A percentile compares a stretch with the other conserved stretches of the same genome.
phyloP scores from a whole-genome alignment of 2,113 vertebrate genomes.

The Acinonyx jubatus region DNA sequence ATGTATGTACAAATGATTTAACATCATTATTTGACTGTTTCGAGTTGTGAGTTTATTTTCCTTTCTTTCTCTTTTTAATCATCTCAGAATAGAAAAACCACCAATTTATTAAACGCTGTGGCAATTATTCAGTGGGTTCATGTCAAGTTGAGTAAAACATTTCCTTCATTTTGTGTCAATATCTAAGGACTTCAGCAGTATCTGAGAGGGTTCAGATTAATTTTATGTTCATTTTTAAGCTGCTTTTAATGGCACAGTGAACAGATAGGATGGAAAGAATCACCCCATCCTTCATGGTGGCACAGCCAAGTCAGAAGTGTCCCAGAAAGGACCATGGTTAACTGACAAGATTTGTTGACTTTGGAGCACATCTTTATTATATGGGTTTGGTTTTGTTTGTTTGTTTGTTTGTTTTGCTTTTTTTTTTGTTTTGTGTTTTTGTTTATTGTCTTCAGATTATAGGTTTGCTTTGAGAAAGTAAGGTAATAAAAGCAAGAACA shows the following conservation, averaged over 20 bases:
- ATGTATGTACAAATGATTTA: neutral
- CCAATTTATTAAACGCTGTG: neutral
- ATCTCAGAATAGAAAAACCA: neutral
- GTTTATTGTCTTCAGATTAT: neutral
- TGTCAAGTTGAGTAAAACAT: neutral
- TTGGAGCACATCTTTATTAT: neutral
- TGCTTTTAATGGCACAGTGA: neutral
- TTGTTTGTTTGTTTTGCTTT: too few relatives aligned
- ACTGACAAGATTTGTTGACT: neutral
- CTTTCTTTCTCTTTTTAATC: neutral
- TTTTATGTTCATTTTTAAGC: neutral
- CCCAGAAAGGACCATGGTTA: neutral
- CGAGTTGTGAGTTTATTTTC: neutral
- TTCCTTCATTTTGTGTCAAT: neutral
- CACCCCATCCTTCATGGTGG: neutral
- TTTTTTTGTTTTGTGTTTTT: too few relatives aligned
- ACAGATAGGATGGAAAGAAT: neutral
- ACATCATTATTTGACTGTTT: neutral
- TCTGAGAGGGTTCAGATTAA: neutral
- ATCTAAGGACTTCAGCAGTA: neutral
- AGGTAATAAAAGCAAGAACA: neutral
- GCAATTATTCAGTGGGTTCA: neutral
- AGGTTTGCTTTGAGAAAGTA: neutral
- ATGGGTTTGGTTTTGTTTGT: neutral
- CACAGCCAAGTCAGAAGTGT: neutral